These are phyloP conservation scores for Plectropomus leopardus DNA, from an alignment of 2,113 vertebrate genomes.

Conservation along the genomic window DNA sequence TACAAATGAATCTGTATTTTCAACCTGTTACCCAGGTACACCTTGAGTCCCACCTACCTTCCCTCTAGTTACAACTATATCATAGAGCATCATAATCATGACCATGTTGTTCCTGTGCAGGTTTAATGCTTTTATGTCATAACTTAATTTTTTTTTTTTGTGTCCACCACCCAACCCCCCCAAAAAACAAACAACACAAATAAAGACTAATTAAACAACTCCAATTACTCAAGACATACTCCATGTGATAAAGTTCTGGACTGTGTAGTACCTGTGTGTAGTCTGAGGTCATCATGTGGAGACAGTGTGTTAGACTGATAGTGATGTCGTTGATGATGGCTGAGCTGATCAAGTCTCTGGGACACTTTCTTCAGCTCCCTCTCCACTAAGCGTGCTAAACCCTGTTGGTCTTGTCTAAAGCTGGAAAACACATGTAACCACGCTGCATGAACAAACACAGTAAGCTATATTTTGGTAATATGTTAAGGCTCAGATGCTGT, in stretches of 20 bases:
- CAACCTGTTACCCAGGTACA: too few species aligned
- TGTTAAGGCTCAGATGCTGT: not conserved
- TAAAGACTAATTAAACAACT: too few species aligned
- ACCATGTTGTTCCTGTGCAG: too few species aligned
- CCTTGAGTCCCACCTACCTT: too few species aligned
- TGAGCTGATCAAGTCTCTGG: constrained; percentile 74
- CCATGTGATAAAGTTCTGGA: not conserved
- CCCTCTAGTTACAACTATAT: too few species aligned
- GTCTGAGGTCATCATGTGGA: constrained; percentile 5
- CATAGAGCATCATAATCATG: too few species aligned
- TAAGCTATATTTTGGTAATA: not conserved
- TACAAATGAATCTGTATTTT: too few species aligned
- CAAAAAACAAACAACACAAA: too few species aligned
- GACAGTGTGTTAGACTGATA: constrained; percentile 4
- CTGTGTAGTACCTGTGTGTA: constrained; percentile 50
- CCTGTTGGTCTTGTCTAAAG: constrained; percentile 74
- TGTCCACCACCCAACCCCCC: too few species aligned
- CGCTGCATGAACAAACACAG: not conserved
- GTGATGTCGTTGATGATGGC: constrained; percentile 39
- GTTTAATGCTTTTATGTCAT: too few species aligned
- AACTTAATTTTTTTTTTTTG: too few species aligned
- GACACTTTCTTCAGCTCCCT: constrained; percentile 75
- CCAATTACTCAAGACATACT: too few species aligned
- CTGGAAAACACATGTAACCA: constrained; percentile 37
- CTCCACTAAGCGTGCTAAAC: constrained; percentile 68